Base-by-base conservation (phyloP, 2,888 invertebrate species). In the Lymantria dispar region DNA sequence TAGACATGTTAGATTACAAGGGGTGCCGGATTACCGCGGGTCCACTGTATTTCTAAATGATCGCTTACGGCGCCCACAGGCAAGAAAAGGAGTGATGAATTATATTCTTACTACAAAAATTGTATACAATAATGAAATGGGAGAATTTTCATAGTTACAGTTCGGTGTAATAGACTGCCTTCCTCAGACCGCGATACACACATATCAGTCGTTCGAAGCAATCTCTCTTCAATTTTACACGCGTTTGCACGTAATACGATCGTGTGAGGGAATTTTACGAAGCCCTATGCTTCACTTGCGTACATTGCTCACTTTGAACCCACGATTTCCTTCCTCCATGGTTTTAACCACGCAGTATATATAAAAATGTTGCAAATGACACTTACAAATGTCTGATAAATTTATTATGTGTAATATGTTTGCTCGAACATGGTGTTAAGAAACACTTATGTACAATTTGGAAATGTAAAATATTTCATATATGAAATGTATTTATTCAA, bases 211-310 rank as follows among this genome's bases (percentile, higher is more conserved):
- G 69, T 71, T 71, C 65, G 70, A 80, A 77, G 83, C 86, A 87
- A 87, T 86, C 80, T 83, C 83, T 75, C 76, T 75, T 76, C 87
- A 88, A 88, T 88, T 88, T 88, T 80, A 87, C 87, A 87, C 87
- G 83, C 82, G 80, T 83, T 83, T 83, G 81, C 75, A 76, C 83
- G 80, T 85, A 85, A 88, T 72, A 64, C 77, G 78, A 85, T 84
- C 80, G 69, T 58, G 57, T 70, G 79, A 77, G 67, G 71, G 79
- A 69, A 76, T 74, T 52, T 59, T 62, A 62, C 57, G 56, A 60
- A 48, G 60, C 49, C 52, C 49, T 45, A 45, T 48, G 41, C 22
- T 43, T 48, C 38, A 50, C 47, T 36, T 45, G 51, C 53, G 45
- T 65, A 63, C 65, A 68, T 66, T 64, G 66, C 74, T 30, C 45